Conservation (phyloP, 2,888 invertebrate genomes). For the Drosophila prostipennis region DNA sequence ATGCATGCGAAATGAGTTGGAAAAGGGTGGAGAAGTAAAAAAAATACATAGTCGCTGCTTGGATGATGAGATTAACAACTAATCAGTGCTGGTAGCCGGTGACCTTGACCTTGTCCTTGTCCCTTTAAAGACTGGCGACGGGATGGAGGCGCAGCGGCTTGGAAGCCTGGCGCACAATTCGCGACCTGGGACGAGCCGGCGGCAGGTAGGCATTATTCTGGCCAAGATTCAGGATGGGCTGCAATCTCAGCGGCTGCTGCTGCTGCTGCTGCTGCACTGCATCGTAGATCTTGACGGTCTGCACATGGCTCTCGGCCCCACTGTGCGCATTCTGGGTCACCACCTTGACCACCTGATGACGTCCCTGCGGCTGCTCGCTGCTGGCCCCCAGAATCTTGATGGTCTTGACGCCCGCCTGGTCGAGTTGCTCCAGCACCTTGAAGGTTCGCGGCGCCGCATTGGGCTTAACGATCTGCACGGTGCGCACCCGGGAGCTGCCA, state of each 20-base stretch:
- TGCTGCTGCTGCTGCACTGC: constrained; percentile 51
- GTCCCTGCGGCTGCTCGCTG: constrained; percentile 74
- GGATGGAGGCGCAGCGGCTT: constrained; percentile 56
- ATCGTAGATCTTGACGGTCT: constrained; percentile 80
- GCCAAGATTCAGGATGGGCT: not conserved
- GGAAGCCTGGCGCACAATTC: constrained; percentile 47
- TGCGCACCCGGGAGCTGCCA: constrained; percentile 74
- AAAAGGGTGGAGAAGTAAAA: constrained; percentile 9
- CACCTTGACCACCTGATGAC: constrained; percentile 75
- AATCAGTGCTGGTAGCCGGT: constrained; percentile 63
- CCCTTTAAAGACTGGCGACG: constrained; percentile 30
- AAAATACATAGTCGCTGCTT: constrained; percentile 5
- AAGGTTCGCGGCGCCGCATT: constrained; percentile 72
- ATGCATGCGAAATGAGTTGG: constrained; percentile 36
- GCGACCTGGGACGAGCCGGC: constrained; percentile 60
- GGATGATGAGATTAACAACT: constrained; percentile 62
- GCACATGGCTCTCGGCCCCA: constrained; percentile 62
- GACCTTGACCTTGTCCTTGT: not conserved
- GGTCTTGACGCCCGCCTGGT: constrained; percentile 77
- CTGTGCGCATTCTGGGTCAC: constrained; percentile 65
- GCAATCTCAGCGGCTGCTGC: constrained; percentile 44
- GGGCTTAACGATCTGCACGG: constrained; percentile 78
- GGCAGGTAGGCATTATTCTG: constrained; percentile 51
- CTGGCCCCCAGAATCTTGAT: constrained; percentile 80
- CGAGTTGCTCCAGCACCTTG: constrained; percentile 76